Conservation (phyloP, 2,113 vertebrate species). For the Chamaea fasciata region DNA sequence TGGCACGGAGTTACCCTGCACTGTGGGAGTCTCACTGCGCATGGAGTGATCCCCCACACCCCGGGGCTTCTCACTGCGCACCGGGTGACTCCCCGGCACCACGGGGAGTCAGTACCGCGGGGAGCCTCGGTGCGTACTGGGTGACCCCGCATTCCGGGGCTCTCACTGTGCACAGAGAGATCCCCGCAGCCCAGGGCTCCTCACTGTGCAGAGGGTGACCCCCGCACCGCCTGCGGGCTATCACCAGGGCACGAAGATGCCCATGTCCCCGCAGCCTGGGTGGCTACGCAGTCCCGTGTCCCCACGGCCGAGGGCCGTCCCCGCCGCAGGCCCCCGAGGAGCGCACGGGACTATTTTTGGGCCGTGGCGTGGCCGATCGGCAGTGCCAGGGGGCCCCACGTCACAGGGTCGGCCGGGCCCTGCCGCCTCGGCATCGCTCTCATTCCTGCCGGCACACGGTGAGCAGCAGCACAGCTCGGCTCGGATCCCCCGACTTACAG, state of each 20-base stretch:
- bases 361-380: neutral
- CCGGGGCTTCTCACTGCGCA: neutral
- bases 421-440: neutral
- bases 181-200: neutral
- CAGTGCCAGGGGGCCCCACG: neutral
- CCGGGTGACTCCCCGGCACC: neutral
- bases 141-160: neutral
- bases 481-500: neutral
- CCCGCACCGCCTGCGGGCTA: neutral
- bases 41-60: too few species aligned
- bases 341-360: slow-evolving; percentile 1
- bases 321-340: neutral
- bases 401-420: neutral
- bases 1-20: too few species aligned
- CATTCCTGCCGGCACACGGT: neutral
- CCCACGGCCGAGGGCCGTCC: neutral
- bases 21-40: neutral
- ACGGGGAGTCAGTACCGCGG: neutral
- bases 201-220: neutral
- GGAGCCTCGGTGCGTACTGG: too few species aligned
- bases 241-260: neutral
- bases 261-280: neutral
- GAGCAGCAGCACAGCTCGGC: neutral
- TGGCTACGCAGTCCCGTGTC: accelerated
- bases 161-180: neutral